Base-by-base conservation (phyloP, 2,113 vertebrate genomes). In the Epinephelus lanceolatus region DNA sequence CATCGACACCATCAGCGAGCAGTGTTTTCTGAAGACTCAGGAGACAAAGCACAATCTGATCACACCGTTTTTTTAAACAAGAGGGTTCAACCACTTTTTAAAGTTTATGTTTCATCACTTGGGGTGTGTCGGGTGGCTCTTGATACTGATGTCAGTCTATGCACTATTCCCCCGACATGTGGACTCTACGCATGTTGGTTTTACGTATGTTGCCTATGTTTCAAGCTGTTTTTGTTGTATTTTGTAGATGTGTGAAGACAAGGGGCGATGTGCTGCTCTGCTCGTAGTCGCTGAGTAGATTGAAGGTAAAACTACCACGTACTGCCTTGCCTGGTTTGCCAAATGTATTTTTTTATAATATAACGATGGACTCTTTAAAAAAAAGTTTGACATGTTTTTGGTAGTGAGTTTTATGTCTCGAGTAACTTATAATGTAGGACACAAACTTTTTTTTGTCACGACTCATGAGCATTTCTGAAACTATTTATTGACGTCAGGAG, bases 311-410 rank as follows among this genome's bases (percentile, higher is more conserved):
- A 82, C 55, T 25, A 11, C 18, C 17, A 59, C 42, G 74, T 82
- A 86, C 90, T 92, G 94, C 95, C 92, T 92, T 75, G 59, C 30
- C 80, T 79, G 74, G 82, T 92, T 95, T 94, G 94, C 94, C 95
- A 96, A 96, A 96, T 90, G 72, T 88, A 60, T 80, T 89, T 90
- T 90, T 82, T 63, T 83, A 65, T 7, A 37, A 37, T 74, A 84
- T 18, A n/a, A 66, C 2, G 19, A 82, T 23, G 40, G 74, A 84
- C 85, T 86, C 72, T 57, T 21, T n/a, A 15, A 70, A 55, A 70
- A 55, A 30, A 27, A 76, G 68, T 90, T 78, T 56, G 81, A 90
- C 63, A 37, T 30, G 55, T 75, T 65, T 65, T 69, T 85, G 11
- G 11, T 82, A 82, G 63, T 17, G 42, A 66, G 33, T 69, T 76